Percentiles rank a stretch among this genome's conserved stretches.
Conservation (phyloP, 92 coral and sea anemone species). For the Isaurus tuberculatus region DNA sequence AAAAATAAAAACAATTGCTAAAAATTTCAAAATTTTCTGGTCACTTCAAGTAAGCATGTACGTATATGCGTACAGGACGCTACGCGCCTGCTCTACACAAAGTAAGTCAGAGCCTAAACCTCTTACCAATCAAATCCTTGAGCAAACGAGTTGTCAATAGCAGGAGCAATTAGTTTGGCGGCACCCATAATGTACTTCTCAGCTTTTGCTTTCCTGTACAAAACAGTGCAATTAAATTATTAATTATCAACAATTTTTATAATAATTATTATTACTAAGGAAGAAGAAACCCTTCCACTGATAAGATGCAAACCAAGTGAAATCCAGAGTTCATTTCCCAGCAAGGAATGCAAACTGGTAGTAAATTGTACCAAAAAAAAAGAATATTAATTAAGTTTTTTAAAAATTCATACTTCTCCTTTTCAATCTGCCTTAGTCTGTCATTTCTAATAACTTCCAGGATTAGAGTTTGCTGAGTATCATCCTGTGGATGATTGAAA, state of each 20-base stretch:
- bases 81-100: no score
- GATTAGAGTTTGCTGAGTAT: constrained; percentile 86
- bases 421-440: constrained; percentile 87
- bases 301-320: no score
- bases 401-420: constrained; percentile 81
- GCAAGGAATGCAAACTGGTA: no score
- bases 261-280: not conserved
- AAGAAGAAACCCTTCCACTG: not conserved
- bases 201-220: constrained; percentile 91
- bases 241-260: not conserved
- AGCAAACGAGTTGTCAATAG: constrained; percentile 91
- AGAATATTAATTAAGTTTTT: no score
- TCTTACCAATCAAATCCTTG: constrained; percentile 97
- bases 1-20: no score
- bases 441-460: constrained; percentile 95
- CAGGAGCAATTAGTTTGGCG: constrained; percentile 95
- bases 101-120: no score
- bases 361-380: no score
- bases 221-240: not conserved
- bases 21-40: no score
- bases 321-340: no score
- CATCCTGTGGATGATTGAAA: constrained; percentile 78
- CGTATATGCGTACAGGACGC: no score
- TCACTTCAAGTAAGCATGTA: no score
- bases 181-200: constrained; percentile 92